Evolutionary conservation across 35 echinoderm and acorn worm genomes (phyloP).

Genomic region (Lytechinus variegatus): DNA sequence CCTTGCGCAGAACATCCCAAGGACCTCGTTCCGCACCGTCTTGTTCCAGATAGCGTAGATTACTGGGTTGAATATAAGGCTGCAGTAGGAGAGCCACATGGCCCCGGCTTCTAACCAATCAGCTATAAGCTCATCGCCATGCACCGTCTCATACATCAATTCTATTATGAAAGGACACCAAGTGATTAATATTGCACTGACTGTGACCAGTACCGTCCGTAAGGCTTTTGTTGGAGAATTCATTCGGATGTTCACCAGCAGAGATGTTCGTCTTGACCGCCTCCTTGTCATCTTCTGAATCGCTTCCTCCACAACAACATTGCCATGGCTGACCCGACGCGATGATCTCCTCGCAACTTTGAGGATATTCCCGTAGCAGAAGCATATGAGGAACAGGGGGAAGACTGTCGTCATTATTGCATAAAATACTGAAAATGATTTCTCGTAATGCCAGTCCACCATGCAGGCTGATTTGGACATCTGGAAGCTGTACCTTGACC

Average conservation of each 20-base stretch:
- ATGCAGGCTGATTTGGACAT: slow-evolving; percentile 66
- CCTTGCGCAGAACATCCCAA: slow-evolving; percentile 69
- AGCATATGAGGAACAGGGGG: slow-evolving; percentile 66
- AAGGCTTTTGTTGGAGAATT: slow-evolving; percentile 92
- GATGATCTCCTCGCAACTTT: slow-evolving; percentile 68
- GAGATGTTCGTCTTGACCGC: slow-evolving; percentile 73
- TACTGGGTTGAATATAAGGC: slow-evolving; percentile 65
- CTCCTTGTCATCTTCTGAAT: slow-evolving; percentile 34
- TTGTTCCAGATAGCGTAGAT: slow-evolving; percentile 93
- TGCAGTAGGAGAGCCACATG: slow-evolving; percentile 67
- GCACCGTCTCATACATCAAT: slow-evolving; percentile 65
- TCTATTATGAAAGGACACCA: slow-evolving; percentile 74
- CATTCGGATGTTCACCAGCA: slow-evolving; percentile 85
- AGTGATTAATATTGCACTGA: slow-evolving; percentile 60
- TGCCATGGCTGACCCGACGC: slow-evolving; percentile 79
- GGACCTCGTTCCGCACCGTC: slow-evolving; percentile 70
- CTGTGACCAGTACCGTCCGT: slow-evolving; percentile 70
- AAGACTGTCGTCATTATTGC: slow-evolving; percentile 58
- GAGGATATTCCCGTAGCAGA: slow-evolving; percentile 80
- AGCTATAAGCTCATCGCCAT: slow-evolving; percentile 37
- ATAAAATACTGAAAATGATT: slow-evolving; percentile 81
- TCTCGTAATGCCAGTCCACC: slow-evolving; percentile 75
- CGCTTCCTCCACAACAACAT: slow-evolving; percentile 62
- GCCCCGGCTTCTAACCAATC: slow-evolving; percentile 51
- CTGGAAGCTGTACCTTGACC: slow-evolving; percentile 78